Conservation (phyloP, 2,888 invertebrate genomes). For the Polydrusus cervinus region DNA sequence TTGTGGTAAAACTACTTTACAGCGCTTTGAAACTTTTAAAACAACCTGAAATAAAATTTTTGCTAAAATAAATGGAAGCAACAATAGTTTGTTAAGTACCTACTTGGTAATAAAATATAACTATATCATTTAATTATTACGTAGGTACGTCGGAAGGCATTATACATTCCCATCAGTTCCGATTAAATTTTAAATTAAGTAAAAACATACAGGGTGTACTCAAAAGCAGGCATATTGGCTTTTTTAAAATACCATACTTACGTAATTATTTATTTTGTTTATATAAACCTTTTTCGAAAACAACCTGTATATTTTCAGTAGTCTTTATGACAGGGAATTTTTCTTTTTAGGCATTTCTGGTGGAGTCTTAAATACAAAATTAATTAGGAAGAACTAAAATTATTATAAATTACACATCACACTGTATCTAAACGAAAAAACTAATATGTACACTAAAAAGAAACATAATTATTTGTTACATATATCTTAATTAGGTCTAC, state of each 20-base stretch:
- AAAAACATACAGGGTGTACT: constrained; percentile 7
- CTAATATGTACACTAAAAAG: constrained; percentile 28
- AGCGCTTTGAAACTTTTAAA: neutral
- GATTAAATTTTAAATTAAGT: constrained; percentile 7
- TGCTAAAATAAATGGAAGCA: constrained; percentile 33
- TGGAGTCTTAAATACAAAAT: constrained; percentile 28
- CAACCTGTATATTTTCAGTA: constrained; percentile 22
- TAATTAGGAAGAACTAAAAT: constrained; percentile 31
- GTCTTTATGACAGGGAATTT: constrained; percentile 17
- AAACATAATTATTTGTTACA: constrained; percentile 23
- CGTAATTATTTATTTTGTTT: no score
- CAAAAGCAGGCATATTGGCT: neutral
- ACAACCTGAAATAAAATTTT: constrained; percentile 30
- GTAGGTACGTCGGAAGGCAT: constrained; percentile 50
- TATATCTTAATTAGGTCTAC: constrained; percentile 22
- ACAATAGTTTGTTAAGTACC: constrained; percentile 38
- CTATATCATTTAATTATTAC: constrained; percentile 20
- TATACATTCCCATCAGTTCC: constrained; percentile 24
- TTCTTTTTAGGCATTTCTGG: constrained; percentile 20
- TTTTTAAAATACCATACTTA: no score
- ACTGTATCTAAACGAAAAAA: constrained; percentile 31
- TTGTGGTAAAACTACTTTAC: neutral
- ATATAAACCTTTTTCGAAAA: constrained; percentile 2
- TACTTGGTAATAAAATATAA: constrained; percentile 44
- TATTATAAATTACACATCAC: constrained; percentile 52